Evolutionary conservation across 1,140 invertebrate genomes (phyloP).

Genomic region (roundworm (Caenorhabditis elegans)): DNA sequence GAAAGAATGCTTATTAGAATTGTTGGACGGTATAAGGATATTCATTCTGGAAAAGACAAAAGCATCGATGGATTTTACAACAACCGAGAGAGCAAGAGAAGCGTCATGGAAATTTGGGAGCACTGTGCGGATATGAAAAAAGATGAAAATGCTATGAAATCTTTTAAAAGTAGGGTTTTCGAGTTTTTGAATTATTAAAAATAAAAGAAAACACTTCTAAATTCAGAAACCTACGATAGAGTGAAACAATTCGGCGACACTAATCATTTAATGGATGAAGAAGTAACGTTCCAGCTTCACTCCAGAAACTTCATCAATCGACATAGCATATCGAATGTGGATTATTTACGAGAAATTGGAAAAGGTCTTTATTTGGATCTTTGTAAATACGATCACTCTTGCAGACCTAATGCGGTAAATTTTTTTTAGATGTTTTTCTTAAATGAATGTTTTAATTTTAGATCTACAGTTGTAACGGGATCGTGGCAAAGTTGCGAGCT

Average conservation of each 20-base stretch:
- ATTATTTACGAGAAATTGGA: slow-evolving; percentile 60
- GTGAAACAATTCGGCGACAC: slow-evolving; percentile 57
- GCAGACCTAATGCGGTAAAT: slow-evolving; percentile 54
- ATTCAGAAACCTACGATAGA: slow-evolving; percentile 59
- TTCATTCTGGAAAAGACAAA: slow-evolving; percentile 54
- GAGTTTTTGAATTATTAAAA: neutral
- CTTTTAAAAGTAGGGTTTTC: slow-evolving; percentile 55
- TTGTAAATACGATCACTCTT: slow-evolving; percentile 64
- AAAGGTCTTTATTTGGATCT: slow-evolving; percentile 66
- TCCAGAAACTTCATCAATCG: slow-evolving; percentile 66
- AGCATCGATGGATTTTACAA: slow-evolving; percentile 58
- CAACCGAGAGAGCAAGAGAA: slow-evolving; percentile 54
- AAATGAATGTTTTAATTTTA: neutral
- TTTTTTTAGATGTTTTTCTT: neutral
- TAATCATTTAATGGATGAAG: slow-evolving; percentile 53
- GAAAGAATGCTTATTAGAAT: slow-evolving; percentile 60
- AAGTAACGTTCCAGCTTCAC: slow-evolving; percentile 61
- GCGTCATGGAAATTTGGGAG: slow-evolving; percentile 65
- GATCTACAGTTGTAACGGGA: slow-evolving; percentile 47
- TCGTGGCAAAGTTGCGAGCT: slow-evolving; percentile 55
- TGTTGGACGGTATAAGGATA: slow-evolving; percentile 60
- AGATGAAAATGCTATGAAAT: slow-evolving; percentile 55
- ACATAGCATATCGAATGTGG: slow-evolving; percentile 47
- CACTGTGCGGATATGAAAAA: slow-evolving; percentile 62
- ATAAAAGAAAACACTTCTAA: neutral